Evolutionary conservation across 2,113 vertebrate genomes (phyloP).

Genomic region (Actenoides hombroni): DNA sequence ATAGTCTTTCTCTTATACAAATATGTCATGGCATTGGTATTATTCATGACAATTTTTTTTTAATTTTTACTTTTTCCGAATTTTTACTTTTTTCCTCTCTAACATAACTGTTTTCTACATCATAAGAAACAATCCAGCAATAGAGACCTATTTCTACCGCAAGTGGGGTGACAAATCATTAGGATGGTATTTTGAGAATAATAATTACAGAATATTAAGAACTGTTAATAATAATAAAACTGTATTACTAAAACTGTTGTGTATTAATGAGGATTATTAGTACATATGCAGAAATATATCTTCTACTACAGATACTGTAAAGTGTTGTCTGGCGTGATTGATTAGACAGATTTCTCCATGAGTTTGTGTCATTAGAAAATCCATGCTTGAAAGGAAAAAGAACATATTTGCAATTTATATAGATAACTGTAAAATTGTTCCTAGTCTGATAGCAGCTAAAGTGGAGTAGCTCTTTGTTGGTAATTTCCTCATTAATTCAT

Average conservation of each 20-base stretch:
- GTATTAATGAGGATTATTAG: not conserved
- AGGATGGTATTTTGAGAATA: not conserved
- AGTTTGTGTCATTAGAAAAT: not conserved
- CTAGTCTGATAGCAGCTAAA: not conserved
- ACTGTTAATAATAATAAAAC: not conserved
- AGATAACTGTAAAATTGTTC: not conserved
- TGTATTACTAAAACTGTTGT: not conserved
- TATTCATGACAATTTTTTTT: not conserved
- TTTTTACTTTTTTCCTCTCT: not conserved
- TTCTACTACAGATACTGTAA: not conserved
- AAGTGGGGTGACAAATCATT: not conserved
- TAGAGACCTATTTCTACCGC: not conserved
- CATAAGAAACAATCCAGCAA: not conserved
- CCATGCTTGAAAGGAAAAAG: not conserved
- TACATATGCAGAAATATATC: not conserved
- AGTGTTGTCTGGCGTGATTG: not conserved
- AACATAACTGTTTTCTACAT: not conserved
- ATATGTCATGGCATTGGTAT: not conserved
- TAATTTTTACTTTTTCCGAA: not conserved
- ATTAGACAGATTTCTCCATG: not conserved
- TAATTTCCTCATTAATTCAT: not conserved
- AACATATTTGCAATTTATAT: not conserved
- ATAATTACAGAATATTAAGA: not conserved
- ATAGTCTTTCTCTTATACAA: not conserved
- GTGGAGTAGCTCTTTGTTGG: not conserved